Base-by-base conservation (phyloP, 2,888 invertebrate genomes). In the Synanthedon vespiformis region DNA sequence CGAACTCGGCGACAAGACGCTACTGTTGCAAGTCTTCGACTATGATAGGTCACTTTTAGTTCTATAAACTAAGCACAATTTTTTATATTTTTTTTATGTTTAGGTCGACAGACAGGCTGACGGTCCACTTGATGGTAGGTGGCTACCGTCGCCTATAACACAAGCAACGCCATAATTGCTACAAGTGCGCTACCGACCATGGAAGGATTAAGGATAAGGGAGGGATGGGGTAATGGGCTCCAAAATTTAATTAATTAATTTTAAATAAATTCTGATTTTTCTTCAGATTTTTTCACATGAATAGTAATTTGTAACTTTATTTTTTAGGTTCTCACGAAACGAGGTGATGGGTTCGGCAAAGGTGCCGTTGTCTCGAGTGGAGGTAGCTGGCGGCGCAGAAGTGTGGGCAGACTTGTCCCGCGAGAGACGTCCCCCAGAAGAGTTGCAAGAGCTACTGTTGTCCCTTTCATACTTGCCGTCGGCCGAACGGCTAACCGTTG, bases 351-450 rank as follows among this genome's bases (percentile, higher is more conserved):
- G 96, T 0, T 95, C 96, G 58, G 93, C 94, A 0, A 90, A 92
- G 60, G 91, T 96, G 54, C 90, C 91, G 0, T 89, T 96, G 65
- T 92, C 92, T 22, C 92, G 94, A 41, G 90, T 95, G 50, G 95
- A 95, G 68, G 90, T 95, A 16, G 91, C 92, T 0, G 92, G 92
- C 10, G 92, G 91, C 40, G 89, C 92, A 14, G 92, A 96, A 81
- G 92, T 96, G 49, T 96, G 96, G 96, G 95, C 95, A 1, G 96
- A 96, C 67, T 90, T 96, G 44, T 91, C 93, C 50, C 91, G 94
- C 57, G 94, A 94, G 65, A 92, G 92, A 61, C 93, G 94, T 65
- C 94, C 94, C 1, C 93, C 92, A 2, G 94, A 94, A 67, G 94
- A 94, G 72, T 82, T 93, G 55, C 95, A 95, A 53, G 95, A 97